Evolutionary conservation across 2,888 invertebrate genomes (phyloP), one percentile per base, ranked within the genome.

Genomic region (Conus canariensis): DNA sequence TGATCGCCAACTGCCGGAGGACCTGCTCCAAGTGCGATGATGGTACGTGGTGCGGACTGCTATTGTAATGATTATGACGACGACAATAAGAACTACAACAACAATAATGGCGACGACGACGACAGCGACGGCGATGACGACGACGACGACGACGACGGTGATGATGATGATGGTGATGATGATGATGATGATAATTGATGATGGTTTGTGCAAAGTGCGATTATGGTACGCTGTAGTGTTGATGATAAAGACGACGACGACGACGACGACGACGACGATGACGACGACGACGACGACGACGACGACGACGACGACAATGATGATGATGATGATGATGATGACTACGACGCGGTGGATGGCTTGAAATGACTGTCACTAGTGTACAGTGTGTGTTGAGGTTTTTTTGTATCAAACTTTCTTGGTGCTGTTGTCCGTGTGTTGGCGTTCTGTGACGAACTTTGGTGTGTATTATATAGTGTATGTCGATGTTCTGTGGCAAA

Each of bases 1-100:
- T 95, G 95, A 92, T 93, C 45, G 92, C 93, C 22, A 94, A 94
- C 92, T 95, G 95, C 90, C 92, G 94, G 59, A 92, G 92, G 88
- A 93, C 95, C 0, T 95, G 95, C 87, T 87, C 91, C 1, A 94
- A 94, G 87, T 95, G 95, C 88, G 91, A 92, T 5, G 93, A 92
- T 25, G 91, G 92, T 92, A 85, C 22, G 91, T 64, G 4, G 30
- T 30, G 77, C 45, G 0, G 3, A 45, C 45, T 45, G 45, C 6
- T 45, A 4, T 45, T 3, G 45, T 45, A 45, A n/a, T 19, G 70
- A 22, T 70, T 16, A 22, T 70, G 70, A 22, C 22, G 70, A 22
- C 22, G 70, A 22, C 16, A 22, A 22, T 22, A 22, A 22, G 7
- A 8, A 22, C 22, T 16, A 22, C 19, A 22, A n/a, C 3, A 8